Evolutionary conservation across 2,888 invertebrate species (phyloP).

Genomic region (Xanthia icteritia): DNA sequence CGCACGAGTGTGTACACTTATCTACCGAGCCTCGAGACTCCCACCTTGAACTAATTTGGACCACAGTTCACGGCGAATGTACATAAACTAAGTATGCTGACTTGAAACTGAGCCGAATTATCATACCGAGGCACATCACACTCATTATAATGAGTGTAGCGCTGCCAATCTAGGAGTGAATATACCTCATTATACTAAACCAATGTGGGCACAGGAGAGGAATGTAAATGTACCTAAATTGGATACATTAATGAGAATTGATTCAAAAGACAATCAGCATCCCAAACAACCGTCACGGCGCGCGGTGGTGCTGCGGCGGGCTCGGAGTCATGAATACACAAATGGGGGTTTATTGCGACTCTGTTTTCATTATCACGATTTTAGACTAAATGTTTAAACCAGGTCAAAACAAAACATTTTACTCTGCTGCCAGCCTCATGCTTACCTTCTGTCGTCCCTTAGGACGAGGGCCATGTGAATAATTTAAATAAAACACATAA

Average conservation of each 20-base stretch:
- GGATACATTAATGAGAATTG: constrained; percentile 75
- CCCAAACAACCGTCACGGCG: constrained; percentile 71
- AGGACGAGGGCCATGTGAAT: constrained; percentile 61
- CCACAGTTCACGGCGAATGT: constrained; percentile 57
- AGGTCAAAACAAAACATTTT: constrained; percentile 63
- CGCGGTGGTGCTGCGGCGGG: constrained; percentile 56
- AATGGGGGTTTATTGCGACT: constrained; percentile 76
- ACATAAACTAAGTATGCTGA: constrained; percentile 55
- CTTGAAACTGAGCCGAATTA: constrained; percentile 61
- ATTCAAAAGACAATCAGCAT: constrained; percentile 79
- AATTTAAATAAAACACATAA: constrained; percentile 72
- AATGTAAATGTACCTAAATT: constrained; percentile 70
- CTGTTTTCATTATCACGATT: constrained; percentile 73
- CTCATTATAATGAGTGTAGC: constrained; percentile 56
- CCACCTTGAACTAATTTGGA: constrained; percentile 73
- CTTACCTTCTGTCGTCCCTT: constrained; percentile 62
- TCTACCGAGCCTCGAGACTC: constrained; percentile 65
- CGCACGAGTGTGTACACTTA: constrained; percentile 71
- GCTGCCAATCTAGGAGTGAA: constrained; percentile 55
- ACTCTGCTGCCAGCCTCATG: constrained; percentile 44
- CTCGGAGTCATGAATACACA: constrained; percentile 82
- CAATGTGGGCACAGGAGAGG: constrained; percentile 62
- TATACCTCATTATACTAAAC: constrained; percentile 63
- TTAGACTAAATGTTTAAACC: constrained; percentile 72
- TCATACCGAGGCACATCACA: constrained; percentile 52